Evolutionary conservation across 1,140 invertebrate genomes (phyloP), one percentile per base, ranked within the genome.

Genomic region (Cotesia chilonis): DNA sequence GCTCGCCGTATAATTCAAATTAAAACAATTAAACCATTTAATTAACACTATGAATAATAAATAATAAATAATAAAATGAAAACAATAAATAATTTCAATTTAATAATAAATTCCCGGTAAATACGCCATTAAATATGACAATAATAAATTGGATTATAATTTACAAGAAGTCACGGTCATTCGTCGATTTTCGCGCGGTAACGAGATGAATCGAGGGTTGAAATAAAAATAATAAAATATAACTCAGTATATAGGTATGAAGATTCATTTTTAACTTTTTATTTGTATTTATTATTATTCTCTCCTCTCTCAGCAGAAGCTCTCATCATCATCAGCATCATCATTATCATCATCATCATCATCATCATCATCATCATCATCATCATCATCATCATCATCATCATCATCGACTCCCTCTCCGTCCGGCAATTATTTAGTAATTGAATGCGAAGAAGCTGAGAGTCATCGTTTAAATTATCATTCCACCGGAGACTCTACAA

Each of bases 81-180:
- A 47, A 6, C 10, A 47, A 47, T 9, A 47, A 47, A 47, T 47
- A 47, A 47, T 47, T 47, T 47, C 41, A 47, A 47, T 47, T 47
- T 47, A 47, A 47, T 47, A 59, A 59, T 20, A 20, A 59, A 59
- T 35, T 9, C 17, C 4, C 17, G 20, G 17, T 28, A 59, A 63
- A 37, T 14, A 75, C 76, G 76, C 76, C 61, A 71, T 54, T 64
- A 55, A 74, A 78, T 79, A 81, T 81, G 82, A 83, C 84, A 86
- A 85, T 85, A 84, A 82, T 80, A 85, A 86, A 87, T 85, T 85
- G 82, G 83, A 87, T 86, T 87, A 84, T 87, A 87, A 87, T 86
- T 85, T 81, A 81, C 78, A 71, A 73, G 78, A 85, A 85, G 83
- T 86, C 84, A 84, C 82, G 84, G 82, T 84, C 82, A 81, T 86